Conservation (phyloP, 2,888 invertebrate genomes). For the Nephrotoma guestfalica region DNA sequence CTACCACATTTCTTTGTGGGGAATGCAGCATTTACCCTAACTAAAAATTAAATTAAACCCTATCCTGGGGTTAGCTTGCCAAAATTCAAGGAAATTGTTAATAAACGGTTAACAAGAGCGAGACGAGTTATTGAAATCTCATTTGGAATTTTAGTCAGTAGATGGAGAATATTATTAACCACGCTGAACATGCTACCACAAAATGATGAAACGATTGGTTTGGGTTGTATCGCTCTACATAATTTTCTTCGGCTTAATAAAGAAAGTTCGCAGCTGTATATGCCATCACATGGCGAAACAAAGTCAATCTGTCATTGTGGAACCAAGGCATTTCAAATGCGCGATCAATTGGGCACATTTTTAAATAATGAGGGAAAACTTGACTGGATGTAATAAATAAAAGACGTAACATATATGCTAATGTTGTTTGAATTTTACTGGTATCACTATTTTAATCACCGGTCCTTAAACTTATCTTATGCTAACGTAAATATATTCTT, state of each 20-base stretch:
- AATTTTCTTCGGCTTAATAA: background rate
- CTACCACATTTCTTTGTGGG: too few species aligned
- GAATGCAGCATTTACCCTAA: background rate
- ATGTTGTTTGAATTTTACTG: too few species aligned
- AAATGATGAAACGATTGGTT: background rate
- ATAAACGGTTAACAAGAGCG: background rate
- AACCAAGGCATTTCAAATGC: too few species aligned
- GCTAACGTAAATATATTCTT: too few species aligned
- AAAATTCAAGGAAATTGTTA: background rate
- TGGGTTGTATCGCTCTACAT: background rate
- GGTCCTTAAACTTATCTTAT: too few species aligned
- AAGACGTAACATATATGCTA: too few species aligned
- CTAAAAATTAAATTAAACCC: background rate
- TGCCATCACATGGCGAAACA: background rate
- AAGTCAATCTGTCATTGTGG: too few species aligned
- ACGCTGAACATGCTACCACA: background rate
- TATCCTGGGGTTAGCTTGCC: background rate
- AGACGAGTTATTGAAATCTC: background rate
- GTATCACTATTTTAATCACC: too few species aligned
- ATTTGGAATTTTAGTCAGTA: background rate
- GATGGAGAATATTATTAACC: background rate
- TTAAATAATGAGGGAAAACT: too few species aligned
- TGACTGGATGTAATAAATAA: too few species aligned
- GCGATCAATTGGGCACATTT: too few species aligned
- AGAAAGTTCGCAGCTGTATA: background rate